Evolutionary conservation across 1,140 invertebrate genomes (phyloP).

Genomic region (Drosophila oshimai): DNA sequence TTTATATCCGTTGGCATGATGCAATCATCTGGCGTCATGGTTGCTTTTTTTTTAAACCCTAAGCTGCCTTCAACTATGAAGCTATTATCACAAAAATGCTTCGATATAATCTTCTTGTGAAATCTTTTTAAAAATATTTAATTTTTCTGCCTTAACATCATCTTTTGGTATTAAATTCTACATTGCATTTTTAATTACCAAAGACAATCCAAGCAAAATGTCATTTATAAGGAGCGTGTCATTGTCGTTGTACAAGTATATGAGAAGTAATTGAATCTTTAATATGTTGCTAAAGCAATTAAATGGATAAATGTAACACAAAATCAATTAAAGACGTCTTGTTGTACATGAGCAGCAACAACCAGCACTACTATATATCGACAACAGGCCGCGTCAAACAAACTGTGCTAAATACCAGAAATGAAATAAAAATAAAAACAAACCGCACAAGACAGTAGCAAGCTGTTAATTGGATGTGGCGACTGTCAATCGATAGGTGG

Average conservation of each 20-base stretch:
- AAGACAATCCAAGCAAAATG: background rate
- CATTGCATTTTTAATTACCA: no score
- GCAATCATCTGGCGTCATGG: slow-evolving; percentile 3
- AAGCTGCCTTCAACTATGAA: background rate
- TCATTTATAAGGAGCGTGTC: background rate
- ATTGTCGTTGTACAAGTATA: background rate
- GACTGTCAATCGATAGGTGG: slow-evolving; percentile 55
- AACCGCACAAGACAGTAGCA: slow-evolving; percentile 36
- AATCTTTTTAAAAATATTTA: background rate
- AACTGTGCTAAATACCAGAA: slow-evolving; percentile 56
- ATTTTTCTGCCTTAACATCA: no score
- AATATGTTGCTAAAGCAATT: slow-evolving; percentile 8
- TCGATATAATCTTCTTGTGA: no score
- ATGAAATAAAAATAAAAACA: slow-evolving; percentile 31
- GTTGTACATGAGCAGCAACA: slow-evolving; percentile 5
- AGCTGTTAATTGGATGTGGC: slow-evolving; percentile 55
- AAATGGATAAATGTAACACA: slow-evolving; percentile 46
- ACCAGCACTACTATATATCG: background rate
- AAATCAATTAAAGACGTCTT: slow-evolving; percentile 46
- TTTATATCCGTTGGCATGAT: background rate
- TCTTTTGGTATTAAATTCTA: no score
- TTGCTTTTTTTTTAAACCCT: background rate
- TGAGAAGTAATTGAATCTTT: slow-evolving; percentile 24
- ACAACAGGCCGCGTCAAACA: slow-evolving; percentile 17
- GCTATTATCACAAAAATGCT: no score